Conservation (phyloP, 2,113 vertebrate species). For the Synchiropus splendidus region DNA sequence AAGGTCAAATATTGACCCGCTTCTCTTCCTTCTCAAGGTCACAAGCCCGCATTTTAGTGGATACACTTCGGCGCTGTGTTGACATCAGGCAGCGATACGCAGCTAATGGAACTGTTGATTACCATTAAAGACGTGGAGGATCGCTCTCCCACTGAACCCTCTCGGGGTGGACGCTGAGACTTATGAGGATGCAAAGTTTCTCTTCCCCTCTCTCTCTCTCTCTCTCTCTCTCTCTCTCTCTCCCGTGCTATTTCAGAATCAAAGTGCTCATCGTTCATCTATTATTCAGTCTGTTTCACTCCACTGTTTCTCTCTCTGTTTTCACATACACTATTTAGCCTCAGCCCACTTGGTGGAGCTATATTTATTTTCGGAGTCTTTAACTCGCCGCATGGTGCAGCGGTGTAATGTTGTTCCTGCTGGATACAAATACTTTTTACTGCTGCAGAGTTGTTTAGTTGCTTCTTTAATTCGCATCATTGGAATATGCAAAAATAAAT, state of each 20-base stretch:
- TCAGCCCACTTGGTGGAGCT: constrained; percentile 52
- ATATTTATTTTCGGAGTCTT: constrained; percentile 44
- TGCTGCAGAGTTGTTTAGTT: background rate
- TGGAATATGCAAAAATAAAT: no score
- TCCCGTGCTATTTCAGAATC: constrained; percentile 60
- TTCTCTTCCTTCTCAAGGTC: no score
- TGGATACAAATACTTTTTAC: constrained; percentile 1
- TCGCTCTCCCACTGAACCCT: constrained; percentile 37
- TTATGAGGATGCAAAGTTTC: constrained; percentile 19
- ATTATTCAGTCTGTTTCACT: constrained; percentile 64
- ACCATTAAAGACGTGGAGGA: constrained; percentile 33
- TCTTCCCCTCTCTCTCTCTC: constrained; percentile 19
- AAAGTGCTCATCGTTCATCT: constrained; percentile 65
- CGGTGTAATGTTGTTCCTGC: constrained; percentile 5
- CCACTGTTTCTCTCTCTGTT: constrained; percentile 56
- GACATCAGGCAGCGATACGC: constrained; percentile 7
- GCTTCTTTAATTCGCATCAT: no score
- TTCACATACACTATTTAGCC: constrained; percentile 45
- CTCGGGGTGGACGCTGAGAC: constrained; percentile 28
- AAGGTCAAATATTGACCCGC: no score
- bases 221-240: constrained; percentile 26
- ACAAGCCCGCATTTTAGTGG: no score
- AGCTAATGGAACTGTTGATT: constrained; percentile 33
- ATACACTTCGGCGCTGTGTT: no score
- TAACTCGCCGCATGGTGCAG: no score